A percentile compares a stretch with the other conserved stretches of the same genome.
These are phyloP conservation scores for Regulus satrapa DNA, from an alignment of 2,113 vertebrate genomes.

Conservation along the genomic window DNA sequence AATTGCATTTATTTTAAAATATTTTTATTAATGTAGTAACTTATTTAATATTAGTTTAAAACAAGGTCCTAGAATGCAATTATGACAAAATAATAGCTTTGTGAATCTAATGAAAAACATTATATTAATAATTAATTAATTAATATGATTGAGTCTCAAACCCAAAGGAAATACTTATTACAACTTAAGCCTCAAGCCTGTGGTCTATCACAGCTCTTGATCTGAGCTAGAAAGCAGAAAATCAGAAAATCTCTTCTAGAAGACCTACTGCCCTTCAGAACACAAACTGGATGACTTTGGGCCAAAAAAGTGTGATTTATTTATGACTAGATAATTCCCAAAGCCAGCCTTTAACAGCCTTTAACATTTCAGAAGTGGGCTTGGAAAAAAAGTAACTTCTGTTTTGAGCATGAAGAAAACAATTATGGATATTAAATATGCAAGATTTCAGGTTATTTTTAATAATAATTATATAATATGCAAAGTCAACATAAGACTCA, in stretches of 20 bases:
- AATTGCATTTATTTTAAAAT: background rate
- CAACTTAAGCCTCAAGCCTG: background rate
- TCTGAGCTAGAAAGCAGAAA: too few species aligned
- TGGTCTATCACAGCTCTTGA: background rate
- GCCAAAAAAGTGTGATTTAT: background rate
- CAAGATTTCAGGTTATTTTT: background rate
- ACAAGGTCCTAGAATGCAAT: background rate
- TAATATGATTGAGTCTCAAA: background rate
- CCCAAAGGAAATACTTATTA: background rate
- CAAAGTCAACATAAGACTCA: conserved; percentile 43
- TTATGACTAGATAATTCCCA: background rate
- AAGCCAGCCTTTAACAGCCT: background rate
- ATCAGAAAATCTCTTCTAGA: background rate
- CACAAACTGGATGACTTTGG: background rate
- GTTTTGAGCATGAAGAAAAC: background rate
- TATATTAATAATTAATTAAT: too few species aligned
- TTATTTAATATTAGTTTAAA: background rate
- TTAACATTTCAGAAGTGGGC: background rate
- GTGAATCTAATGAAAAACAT: background rate
- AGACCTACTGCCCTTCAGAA: background rate
- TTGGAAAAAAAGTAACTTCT: background rate
- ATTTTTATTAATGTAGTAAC: background rate
- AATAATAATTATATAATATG: conserved; percentile 32
- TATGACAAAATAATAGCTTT: background rate
- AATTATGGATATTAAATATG: conserved; percentile 34